Base-by-base conservation (phyloP, 1,140 invertebrate genomes). In the Bicyclus anynana region DNA sequence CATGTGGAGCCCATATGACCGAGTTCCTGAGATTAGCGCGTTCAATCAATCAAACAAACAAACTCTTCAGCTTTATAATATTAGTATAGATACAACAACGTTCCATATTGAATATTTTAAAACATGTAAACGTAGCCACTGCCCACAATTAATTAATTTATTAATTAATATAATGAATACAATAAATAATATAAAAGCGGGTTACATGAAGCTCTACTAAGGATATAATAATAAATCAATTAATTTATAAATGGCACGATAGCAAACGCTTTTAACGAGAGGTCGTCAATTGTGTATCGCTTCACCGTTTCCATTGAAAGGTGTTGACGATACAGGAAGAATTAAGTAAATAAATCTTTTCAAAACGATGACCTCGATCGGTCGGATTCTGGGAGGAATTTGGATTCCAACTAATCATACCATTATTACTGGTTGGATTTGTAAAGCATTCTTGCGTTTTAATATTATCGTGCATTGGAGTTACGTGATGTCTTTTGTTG, bases 261-360 rank as follows among this genome's bases (percentile, higher is more conserved):
- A 59, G 59, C 42, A 37, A 37, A 52, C 63, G 46, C 67, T 70
- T 72, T 60, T 38, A 51, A 48, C 14, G 40, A 62, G 60, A 80
- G 75, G 77, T 74, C 72, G 56, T 67, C 55, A 55, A 72, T 81
- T 81, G 73, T 76, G 56, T 42, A 70, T 66, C 67, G 61, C 48
- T 69, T 52, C 57, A 60, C 62, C 26, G 29, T 27, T 57, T 67
- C 51, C 67, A 73, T 77, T 75, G 62, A 77, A 53, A 64, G 21
- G 3, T 44, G 44, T 46, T 29, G 50, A 53, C 58, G 53, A 63
- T 69, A 51, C 64, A 75, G 73, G 74, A 80, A 78, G 72, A 62
- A 21, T 16, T 20, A 33, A 33, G 27, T 29, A 29, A 10, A 53
- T 53, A 67, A 42, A 13, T 51, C 51, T 72, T 72, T 78, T 65